Percentiles rank a stretch among this genome's conserved stretches.
phyloP scores from a whole-genome alignment of 2,113 vertebrate genomes.

The Toxotes chatareus region DNA sequence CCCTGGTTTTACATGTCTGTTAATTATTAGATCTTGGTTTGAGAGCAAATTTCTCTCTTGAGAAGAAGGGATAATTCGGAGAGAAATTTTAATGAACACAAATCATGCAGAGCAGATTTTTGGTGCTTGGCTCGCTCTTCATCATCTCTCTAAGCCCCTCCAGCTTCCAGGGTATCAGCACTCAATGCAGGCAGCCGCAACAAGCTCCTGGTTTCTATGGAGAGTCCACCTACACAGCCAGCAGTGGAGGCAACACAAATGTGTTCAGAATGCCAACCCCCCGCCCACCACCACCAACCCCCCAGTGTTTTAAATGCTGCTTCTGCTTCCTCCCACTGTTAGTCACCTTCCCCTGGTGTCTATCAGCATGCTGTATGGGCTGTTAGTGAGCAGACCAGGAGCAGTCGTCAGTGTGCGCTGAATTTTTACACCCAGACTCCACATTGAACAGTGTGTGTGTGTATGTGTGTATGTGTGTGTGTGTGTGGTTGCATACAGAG shows the following conservation, averaged over 20 bases:
- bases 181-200: conserved; percentile 32
- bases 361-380: not conserved
- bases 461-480: no score
- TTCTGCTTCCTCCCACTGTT: conserved; percentile 1
- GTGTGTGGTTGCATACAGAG: not conserved
- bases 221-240: conserved; percentile 71
- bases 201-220: conserved; percentile 73
- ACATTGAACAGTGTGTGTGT: no score
- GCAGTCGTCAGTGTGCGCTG: no score
- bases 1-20: not conserved
- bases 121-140: not conserved
- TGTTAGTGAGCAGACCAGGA: no score
- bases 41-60: not conserved
- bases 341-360: conserved; percentile 14
- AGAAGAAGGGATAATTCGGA: not conserved
- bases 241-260: conserved; percentile 45
- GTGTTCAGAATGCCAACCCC: conserved; percentile 34
- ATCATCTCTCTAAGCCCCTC: not conserved
- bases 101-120: conserved; percentile 12
- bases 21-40: not conserved
- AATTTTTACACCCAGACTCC: no score
- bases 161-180: conserved; percentile 38
- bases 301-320: conserved; percentile 9
- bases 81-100: not conserved
- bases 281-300: conserved; percentile 1